These are phyloP conservation scores for Drosophila nebulosa DNA, from an alignment of 1,140 invertebrate species.

Conservation along the genomic window DNA sequence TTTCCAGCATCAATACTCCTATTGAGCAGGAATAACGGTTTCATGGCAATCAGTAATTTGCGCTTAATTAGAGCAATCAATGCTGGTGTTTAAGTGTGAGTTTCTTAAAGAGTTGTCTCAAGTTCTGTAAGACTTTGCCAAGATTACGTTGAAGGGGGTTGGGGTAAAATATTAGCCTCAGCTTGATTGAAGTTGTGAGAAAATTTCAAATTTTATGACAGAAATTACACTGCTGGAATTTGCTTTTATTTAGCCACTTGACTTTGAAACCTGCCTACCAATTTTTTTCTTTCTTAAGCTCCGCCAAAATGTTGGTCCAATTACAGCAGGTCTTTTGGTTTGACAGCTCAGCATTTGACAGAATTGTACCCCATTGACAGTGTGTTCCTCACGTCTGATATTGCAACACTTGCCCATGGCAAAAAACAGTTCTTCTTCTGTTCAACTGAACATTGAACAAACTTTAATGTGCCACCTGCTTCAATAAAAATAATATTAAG, in stretches of 20 bases:
- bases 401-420: slow-evolving; percentile 5
- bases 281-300: slow-evolving; percentile 13
- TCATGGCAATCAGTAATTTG: neutral
- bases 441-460: slow-evolving; percentile 20
- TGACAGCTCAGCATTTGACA: slow-evolving; percentile 41
- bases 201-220: neutral
- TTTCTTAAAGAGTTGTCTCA: neutral
- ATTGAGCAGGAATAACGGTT: neutral
- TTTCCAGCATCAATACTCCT: neutral
- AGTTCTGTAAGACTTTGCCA: neutral
- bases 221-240: neutral
- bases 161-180: slow-evolving; percentile 23
- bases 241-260: neutral
- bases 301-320: neutral
- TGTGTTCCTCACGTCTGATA: slow-evolving; percentile 41
- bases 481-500: slow-evolving; percentile 1
- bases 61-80: neutral
- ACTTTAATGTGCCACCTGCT: slow-evolving; percentile 26
- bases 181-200: too few relatives aligned
- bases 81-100: neutral
- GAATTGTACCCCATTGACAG: slow-evolving; percentile 56
- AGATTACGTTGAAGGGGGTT: neutral
- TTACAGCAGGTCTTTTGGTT: slow-evolving; percentile 28
- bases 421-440: neutral
- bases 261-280: neutral